Base-by-base conservation (phyloP, 2,113 vertebrate genomes). In the Lathamus discolor region DNA sequence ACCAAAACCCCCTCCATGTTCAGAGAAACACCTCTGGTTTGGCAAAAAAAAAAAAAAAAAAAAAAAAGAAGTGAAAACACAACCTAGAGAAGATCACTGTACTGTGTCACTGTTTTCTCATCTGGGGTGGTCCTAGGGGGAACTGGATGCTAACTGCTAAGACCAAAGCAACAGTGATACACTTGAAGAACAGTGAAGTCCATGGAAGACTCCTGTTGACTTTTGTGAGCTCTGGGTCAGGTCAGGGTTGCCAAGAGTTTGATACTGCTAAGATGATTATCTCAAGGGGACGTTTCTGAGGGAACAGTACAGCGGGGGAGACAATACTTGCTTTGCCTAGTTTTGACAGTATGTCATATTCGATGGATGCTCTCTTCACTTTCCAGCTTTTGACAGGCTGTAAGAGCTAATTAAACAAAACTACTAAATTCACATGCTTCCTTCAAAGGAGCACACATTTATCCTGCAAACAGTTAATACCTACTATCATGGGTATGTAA, bases 361-460 rank as follows among this genome's bases (percentile, higher is more conserved):
- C 70, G 35, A 96, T 97, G 95, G 95, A 96, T 93, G 61, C 74
- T 90, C 85, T 87, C 88, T 96, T 96, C 85, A 91, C 84, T 95
- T 91, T 61, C 86, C 83, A 86, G 83, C 55, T 97, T 97, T 95
- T 97, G 97, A 96, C 95, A 97, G 96, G 93, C 88, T 93, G 59
- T 96, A 96, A 96, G 97, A 93, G 79, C 97, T 96, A 97, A 98
- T 98, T 98, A 98, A 96, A 96, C 39, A 87, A 96, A 97, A 77
- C 87, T 73, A 92, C 95, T 91, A 59, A 90, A 96, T 92, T 93
- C 88, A 82, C 95, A 96, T 97, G 80, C 87, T 94, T 95, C 86
- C 52, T 86, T 93, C 91, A 83, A 85, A 96, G 84, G 22, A 88
- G 52, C 78, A 92, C 78, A 39, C 94, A 95, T 96, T 97, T 91